phyloP scores from a whole-genome alignment of 2,113 vertebrate species.

The Crotophaga sulcirostris region DNA sequence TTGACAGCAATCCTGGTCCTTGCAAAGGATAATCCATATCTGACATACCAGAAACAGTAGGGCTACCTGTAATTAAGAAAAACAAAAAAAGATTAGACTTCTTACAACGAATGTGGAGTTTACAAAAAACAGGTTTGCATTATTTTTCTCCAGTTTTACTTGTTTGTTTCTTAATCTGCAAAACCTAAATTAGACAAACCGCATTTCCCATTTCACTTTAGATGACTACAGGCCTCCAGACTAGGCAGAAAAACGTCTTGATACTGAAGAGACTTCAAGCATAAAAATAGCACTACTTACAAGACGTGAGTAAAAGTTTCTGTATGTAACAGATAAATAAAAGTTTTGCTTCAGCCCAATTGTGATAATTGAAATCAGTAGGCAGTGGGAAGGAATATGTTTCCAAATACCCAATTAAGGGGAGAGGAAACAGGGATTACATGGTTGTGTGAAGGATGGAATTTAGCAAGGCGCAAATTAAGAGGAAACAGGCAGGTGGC shows the following conservation, averaged over 20 bases:
- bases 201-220: not conserved
- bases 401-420: no score
- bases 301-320: fast-evolving
- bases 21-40: constrained; percentile 99
- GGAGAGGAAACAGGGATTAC: no score
- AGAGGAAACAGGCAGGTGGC: no score
- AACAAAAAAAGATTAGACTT: not conserved
- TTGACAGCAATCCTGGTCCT: constrained; percentile 86
- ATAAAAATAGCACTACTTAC: not conserved
- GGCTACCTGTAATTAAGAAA: constrained; percentile 79
- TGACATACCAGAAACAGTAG: constrained; percentile 91
- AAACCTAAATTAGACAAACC: not conserved
- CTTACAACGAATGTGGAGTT: not conserved
- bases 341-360: no score
- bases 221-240: not conserved
- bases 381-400: no score
- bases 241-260: not conserved
- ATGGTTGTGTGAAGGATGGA: no score
- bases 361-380: no score
- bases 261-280: not conserved
- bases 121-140: not conserved
- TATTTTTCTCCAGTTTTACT: not conserved
- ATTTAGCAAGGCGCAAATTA: no score
- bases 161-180: not conserved
- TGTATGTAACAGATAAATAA: no score